A percentile compares a stretch with the other conserved stretches of the same genome.
phyloP scores from a whole-genome alignment of 1,140 invertebrate genomes.

The Laupala kohalensis region DNA sequence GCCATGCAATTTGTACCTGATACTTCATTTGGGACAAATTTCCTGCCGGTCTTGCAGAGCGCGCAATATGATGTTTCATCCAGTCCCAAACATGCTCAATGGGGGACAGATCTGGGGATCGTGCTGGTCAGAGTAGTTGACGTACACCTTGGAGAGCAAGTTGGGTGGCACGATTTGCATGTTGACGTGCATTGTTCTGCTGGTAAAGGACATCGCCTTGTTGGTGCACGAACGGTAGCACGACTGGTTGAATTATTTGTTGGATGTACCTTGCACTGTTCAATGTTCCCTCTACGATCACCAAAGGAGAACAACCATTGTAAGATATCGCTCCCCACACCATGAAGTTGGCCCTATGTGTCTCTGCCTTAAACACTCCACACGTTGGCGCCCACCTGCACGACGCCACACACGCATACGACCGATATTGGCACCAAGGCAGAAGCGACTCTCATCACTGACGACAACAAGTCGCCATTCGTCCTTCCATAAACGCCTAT shows the following conservation, averaged over 20 bases:
- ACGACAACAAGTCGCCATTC: background rate
- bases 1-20: background rate
- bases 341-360: background rate
- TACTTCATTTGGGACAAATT: background rate
- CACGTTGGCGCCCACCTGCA: background rate
- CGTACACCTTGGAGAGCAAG: background rate
- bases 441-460: background rate
- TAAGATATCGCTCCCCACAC: background rate
- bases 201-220: constrained; percentile 1
- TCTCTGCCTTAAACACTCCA: background rate
- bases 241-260: background rate
- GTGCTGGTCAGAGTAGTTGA: background rate
- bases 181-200: constrained; percentile 1
- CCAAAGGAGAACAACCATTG: background rate
- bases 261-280: background rate
- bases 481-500: background rate
- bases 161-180: background rate
- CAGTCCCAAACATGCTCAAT: no score
- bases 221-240: background rate
- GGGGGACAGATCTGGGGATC: constrained; percentile 11
- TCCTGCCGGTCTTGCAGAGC: background rate
- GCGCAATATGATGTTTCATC: background rate
- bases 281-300: background rate
- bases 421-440: background rate
- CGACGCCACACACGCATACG: background rate